phyloP scores from a whole-genome alignment of 2,113 vertebrate genomes.

The Mesocricetus auratus region DNA sequence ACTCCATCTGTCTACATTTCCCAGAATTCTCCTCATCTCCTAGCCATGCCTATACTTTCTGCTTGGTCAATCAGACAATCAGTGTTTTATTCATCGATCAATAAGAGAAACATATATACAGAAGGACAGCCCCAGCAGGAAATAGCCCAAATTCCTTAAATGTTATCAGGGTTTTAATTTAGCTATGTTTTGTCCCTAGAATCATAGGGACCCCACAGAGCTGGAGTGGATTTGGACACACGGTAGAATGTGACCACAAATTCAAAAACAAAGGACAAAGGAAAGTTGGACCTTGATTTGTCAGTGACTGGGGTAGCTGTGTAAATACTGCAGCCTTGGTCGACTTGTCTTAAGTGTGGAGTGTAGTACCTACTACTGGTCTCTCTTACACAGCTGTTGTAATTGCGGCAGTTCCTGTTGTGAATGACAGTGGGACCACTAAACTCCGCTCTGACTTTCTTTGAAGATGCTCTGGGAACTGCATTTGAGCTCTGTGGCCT shows the following conservation, averaged over 20 bases:
- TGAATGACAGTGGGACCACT: background rate
- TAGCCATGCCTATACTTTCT: no score
- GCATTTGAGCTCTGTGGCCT: background rate
- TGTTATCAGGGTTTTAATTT: background rate
- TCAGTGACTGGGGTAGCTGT: background rate
- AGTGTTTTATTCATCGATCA: no score
- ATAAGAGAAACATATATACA: no score
- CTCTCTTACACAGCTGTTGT: background rate
- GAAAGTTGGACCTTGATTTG: background rate
- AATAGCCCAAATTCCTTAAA: background rate
- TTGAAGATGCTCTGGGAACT: background rate
- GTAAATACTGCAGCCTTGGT: background rate
- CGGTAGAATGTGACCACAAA: background rate
- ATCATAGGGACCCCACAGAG: background rate
- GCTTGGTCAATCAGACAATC: no score
- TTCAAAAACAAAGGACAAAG: background rate
- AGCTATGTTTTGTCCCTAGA: no score
- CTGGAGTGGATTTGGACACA: background rate
- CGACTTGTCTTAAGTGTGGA: background rate
- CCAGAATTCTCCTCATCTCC: no score
- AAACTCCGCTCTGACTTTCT: background rate
- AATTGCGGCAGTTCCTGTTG: no score
- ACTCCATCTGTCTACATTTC: no score
- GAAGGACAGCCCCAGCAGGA: background rate
- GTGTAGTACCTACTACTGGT: background rate